Base-by-base conservation (phyloP, 2,888 invertebrate genomes). In the Lymantria monacha region DNA sequence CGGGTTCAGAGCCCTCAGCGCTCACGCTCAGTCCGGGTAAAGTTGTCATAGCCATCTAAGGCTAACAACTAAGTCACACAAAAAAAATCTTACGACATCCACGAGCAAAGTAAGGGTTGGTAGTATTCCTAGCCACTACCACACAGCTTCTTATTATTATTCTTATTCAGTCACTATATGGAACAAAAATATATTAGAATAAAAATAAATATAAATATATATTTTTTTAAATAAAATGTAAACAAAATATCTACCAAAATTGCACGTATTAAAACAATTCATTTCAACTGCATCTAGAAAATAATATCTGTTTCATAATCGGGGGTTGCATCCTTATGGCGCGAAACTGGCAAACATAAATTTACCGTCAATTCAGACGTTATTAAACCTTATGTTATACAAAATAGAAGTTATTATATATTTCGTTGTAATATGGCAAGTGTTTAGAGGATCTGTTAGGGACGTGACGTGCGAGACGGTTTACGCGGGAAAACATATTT, bases 401-500 rank as follows among this genome's bases (percentile, higher is more conserved):
- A 11, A 3, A 14, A 53, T 68, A 79, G 59, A 58, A 56, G 30
- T 45, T 42, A 44, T 3, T 14, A 41, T 13, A 30, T 37, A 44
- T 44, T 47, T 47, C 30, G n/a, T 43, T 44, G 44, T 53, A 60
- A 60, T 57, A 61, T 71, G 61, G 63, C 61, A 70, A 74, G 74
- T 74, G 76, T 77, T 76, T 80, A 75, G 74, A 70, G 74, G 77
- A 76, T 78, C 72, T 73, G 79, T 76, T 72, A 71, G 72, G 69
- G 76, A 78, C 79, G 81, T 80, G 80, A 80, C 76, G 79, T 70
- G 59, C 59, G 61, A 63, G 74, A 77, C 72, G 72, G 77, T 81
- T 81, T 81, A 75, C 76, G 76, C 79, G 77, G 70, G 74, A 72
- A n/a, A 83, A 84, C 79, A 82, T 84, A 83, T 83, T 84, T 84